phyloP scores from a whole-genome alignment of 2,888 invertebrate species.

The Microctonus aethiopoides region DNA sequence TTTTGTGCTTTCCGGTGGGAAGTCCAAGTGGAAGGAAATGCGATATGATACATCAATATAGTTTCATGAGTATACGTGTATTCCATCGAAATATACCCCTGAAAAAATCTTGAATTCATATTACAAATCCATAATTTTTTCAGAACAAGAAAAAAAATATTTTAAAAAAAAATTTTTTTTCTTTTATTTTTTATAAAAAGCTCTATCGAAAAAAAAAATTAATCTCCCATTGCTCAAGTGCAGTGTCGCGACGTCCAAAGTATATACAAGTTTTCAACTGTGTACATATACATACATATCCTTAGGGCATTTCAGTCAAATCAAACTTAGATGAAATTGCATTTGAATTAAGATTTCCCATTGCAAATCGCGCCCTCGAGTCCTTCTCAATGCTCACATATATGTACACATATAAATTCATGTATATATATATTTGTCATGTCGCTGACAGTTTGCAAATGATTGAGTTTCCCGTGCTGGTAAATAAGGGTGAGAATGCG shows the following conservation, averaged over 20 bases:
- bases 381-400: not conserved
- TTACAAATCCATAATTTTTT: no score
- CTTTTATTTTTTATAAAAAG: not conserved
- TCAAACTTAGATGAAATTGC: constrained; percentile 44
- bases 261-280: not conserved
- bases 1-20: not conserved
- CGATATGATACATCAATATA: not conserved
- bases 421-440: constrained; percentile 39
- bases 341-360: constrained; percentile 44
- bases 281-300: constrained; percentile 3
- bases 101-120: no score
- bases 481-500: constrained; percentile 39
- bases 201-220: not conserved
- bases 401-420: not conserved
- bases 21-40: not conserved
- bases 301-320: constrained; percentile 26
- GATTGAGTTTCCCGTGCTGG: constrained; percentile 53
- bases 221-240: not conserved
- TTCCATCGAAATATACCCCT: not conserved
- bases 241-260: not conserved
- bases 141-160: no score
- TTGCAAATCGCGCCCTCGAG: constrained; percentile 8
- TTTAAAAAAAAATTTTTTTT: not conserved
- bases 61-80: not conserved
- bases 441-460: constrained; percentile 61